Base-by-base conservation (phyloP, 2,888 invertebrate genomes). In the Clistopyga incitator region DNA sequence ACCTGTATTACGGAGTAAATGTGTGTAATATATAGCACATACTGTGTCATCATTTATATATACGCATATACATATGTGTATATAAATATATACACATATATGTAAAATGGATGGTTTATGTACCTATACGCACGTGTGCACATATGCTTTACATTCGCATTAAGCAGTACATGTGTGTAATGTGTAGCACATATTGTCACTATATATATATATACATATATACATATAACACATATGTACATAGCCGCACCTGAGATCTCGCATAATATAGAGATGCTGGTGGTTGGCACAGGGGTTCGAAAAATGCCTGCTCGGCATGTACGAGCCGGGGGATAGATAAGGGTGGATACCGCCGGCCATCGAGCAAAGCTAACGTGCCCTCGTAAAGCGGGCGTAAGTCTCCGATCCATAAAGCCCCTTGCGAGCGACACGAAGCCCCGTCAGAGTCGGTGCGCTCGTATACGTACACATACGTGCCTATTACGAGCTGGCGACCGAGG, bases 321-420 rank as follows among this genome's bases (percentile, higher is more conserved):
- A 80, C 78, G 75, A 75, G 74, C 78, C 56, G 70, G 38, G 61
- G 65, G 45, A 74, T 45, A 76, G 47, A 72, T 68, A 54, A 65
- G 56, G 61, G 45, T 76, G 64, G 54, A 59, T 59, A 34, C 56
- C 34, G 52, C 50, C 59, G 65, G 23, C 54, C 61, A 67, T 78
- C 61, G 72, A 74, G 82, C 76, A 61, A 81, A 83, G 77, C 82
- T 78, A 75, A 78, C 78, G 47, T 64, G 61, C 78, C 79, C 83
- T 84, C 87, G 85, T 85, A 87, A 87, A 86, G 84, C 83, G 80
- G 77, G 84, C 84, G 80, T 82, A 87, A 88, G 86, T 86, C 86
- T 85, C 84, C 85, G 87, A 88, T 88, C 88, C 86, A 87, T 88
- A 87, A 86, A 85, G 85, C 82, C 74, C 74, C 71, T 65, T 72